Evolutionary conservation across 2,797 vertebrate genomes (phyloP), one percentile per base, ranked within the genome.

Genomic region (Crocidura indochinensis): DNA sequence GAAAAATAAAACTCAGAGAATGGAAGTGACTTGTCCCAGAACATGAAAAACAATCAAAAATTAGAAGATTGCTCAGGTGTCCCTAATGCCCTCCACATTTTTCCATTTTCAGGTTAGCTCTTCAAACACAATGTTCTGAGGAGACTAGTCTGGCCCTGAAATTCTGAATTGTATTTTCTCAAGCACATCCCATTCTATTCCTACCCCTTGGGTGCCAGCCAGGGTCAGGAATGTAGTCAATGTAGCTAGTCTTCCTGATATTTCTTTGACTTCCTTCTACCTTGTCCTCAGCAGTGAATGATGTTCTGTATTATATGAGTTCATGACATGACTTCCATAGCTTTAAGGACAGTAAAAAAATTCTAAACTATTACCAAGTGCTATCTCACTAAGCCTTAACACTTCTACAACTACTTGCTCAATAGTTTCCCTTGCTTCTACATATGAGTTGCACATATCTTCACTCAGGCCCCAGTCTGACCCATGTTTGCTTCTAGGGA

Each of bases 201-300:
- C 24, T 19, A 38, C n/a, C 62, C 24, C 46, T 31, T n/a, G 1
- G n/a, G 44, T 10, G 51, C 12, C 15, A 75, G 8, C 38, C 56
- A 0, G 1, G 15, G 5, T 49, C 46, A 75, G 8, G 4, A 11
- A 1, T 6, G 26, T 2, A 46, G 7, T 8, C 24, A 6, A 1
- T n/a, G 22, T 0, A 27, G 26, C 31, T 14, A 38, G 38, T 38
- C 38, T 56, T 11, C 38, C 44, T 27, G 26, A 9, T 19, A n/a
- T 19, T 47, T 65, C 72, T 83, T 29, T 72, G 82, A 75, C 7
- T 2, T 38, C 24, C 14, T 72, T 10, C 10, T n/a, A 15, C 26
- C 15, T 26, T 73, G 75, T 56, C 53, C 17, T 12, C 26, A 51
- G 11, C 24, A 44, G 29, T 2, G 5, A 60, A 15, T 1, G 22